Base-by-base conservation (phyloP, 2,888 invertebrate genomes). In the Sphaerophoria taeniata region DNA sequence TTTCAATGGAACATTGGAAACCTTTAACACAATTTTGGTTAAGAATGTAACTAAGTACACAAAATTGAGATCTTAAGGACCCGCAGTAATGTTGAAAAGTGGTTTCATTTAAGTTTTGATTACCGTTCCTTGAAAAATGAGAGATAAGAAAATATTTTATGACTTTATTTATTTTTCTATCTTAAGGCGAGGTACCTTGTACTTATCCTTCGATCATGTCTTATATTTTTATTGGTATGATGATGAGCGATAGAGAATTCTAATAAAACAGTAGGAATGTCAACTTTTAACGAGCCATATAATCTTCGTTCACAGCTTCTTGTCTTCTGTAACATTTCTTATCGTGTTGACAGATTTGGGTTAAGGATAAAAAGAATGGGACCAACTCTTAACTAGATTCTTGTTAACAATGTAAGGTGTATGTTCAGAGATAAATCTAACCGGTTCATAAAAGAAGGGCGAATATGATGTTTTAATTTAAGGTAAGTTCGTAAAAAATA, bases 261-360 rank as follows among this genome's bases (percentile, higher is more conserved):
- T 24, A 24, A 24, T 24, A 24, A 24, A 24, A 24, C 24, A 24
- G 36, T 31, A 58, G 45, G 72, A 72, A 80, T 65, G 72, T 51
- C 80, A 55, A 53, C 11, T 6, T 77, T 76, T 82, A 77, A 82
- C 53, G 82, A 33, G 53, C 45, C 71, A 60, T 60, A 70, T 85
- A 85, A 80, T 76, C 58, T 79, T 70, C 70, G 75, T 79, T 75
- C 71, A 60, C 39, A 71, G 79, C 79, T 84, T 70, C 83, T 71
- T 79, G 73, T 60, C 60, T 60, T 60, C 60, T 60, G 60, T 60
- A 60, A 43, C 60, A 6, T 3, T 43, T 60, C 60, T 60, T 60
- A 60, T 60, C 60, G 43, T 60, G 60, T 60, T 60, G 60, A 60
- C 39, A 60, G 60, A 43, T 60, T 60, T 24, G 24, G 60, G 60